These are phyloP conservation scores for Clinocottus analis DNA, from an alignment of 2,113 vertebrate species.

Conservation along the genomic window DNA sequence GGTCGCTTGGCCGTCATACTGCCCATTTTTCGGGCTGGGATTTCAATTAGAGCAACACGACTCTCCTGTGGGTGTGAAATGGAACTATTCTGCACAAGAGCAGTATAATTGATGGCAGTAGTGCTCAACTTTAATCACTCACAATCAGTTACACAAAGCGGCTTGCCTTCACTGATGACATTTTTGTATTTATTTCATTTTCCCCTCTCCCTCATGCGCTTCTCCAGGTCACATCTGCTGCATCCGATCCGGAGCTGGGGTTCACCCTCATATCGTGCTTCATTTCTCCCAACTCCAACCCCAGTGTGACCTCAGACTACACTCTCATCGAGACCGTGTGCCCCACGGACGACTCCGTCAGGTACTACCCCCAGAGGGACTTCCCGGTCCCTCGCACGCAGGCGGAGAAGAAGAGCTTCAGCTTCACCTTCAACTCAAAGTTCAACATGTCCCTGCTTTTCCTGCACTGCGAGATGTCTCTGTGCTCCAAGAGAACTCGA, in stretches of 20 bases:
- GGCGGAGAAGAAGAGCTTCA: constrained; percentile 89
- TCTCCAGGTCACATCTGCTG: constrained; percentile 88
- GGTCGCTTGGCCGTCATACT: no score
- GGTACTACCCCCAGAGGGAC: constrained; percentile 82
- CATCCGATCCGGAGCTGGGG: constrained; percentile 88
- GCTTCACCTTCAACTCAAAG: constrained; percentile 90
- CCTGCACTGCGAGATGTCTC: constrained; percentile 92
- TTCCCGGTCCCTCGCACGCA: constrained; percentile 75
- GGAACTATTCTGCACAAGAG: not conserved
- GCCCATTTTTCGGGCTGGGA: not conserved
- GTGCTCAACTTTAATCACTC: not conserved
- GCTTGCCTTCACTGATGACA: not conserved
- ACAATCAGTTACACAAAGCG: not conserved
- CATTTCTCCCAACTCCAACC: constrained; percentile 88
- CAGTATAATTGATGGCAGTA: not conserved
- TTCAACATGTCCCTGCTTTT: constrained; percentile 89
- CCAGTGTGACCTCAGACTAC: constrained; percentile 84
- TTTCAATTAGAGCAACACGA: not conserved
- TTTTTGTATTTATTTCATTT: no score
- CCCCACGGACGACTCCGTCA: constrained; percentile 91
- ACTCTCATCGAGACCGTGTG: constrained; percentile 95
- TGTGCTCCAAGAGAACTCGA: constrained; percentile 84
- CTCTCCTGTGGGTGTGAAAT: not conserved
- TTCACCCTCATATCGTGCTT: constrained; percentile 93
- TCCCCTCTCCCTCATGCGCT: constrained; percentile 23